Conservation (phyloP, 2,113 vertebrate species). For the Taxidea taxus region DNA sequence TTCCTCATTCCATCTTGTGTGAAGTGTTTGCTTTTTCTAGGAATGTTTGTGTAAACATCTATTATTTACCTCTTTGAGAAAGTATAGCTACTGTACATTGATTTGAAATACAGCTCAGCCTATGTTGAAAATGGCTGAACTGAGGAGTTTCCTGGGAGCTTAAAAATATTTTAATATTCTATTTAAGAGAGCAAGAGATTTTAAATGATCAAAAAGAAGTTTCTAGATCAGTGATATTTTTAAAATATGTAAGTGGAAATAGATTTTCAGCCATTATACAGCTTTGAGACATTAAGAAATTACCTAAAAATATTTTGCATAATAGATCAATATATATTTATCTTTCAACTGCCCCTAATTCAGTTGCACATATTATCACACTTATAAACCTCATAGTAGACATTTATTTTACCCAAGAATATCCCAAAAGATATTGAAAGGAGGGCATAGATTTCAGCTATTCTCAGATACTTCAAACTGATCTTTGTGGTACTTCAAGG, state of each 20-base stretch:
- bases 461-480: slow-evolving; percentile 55
- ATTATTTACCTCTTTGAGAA: neutral
- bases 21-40: slow-evolving; percentile 18
- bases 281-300: slow-evolving; percentile 20
- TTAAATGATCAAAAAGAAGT: slow-evolving; percentile 28
- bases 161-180: slow-evolving; percentile 52
- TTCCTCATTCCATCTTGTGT: neutral
- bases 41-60: slow-evolving; percentile 18
- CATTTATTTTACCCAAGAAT: slow-evolving; percentile 45
- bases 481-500: slow-evolving; percentile 57
- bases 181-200: slow-evolving; percentile 38
- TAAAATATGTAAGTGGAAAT: slow-evolving; percentile 26
- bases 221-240: slow-evolving; percentile 20
- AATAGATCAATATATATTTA: slow-evolving; percentile 5
- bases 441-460: slow-evolving; percentile 40
- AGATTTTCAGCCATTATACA: neutral
- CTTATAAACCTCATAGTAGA: slow-evolving; percentile 22
- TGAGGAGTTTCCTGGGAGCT: neutral
- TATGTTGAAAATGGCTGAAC: neutral
- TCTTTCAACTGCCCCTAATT: neutral
- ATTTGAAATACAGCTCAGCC: slow-evolving; percentile 11
- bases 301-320: slow-evolving; percentile 27
- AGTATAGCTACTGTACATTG: neutral
- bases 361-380: neutral
- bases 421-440: slow-evolving; percentile 38